Conservation (phyloP, 2,797 vertebrate species). For the Acrocephalus scirpaceus region DNA sequence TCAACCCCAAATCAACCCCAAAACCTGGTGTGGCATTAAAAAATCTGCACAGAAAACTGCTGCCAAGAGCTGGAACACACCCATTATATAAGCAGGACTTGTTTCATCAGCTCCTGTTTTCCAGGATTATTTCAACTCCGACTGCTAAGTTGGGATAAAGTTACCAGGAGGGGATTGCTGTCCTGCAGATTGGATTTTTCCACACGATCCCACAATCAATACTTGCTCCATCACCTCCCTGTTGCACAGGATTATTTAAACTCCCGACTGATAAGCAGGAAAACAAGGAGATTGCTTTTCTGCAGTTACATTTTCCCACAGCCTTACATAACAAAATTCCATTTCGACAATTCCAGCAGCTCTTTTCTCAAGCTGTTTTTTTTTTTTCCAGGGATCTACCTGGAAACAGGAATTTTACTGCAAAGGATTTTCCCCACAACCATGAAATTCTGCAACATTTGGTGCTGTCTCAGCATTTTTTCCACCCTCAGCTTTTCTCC, state of each 20-base stretch:
- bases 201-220: neutral
- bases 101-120: neutral
- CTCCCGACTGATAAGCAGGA: neutral
- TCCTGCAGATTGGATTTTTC: neutral
- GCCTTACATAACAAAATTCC: neutral
- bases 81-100: rapidly evolving
- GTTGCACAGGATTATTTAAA: neutral
- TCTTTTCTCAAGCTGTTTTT: neutral
- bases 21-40: rapidly evolving
- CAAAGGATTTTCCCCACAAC: neutral
- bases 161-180: neutral
- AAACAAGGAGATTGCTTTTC: neutral
- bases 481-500: neutral
- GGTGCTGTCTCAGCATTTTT: neutral
- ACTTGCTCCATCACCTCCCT: neutral
- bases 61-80: neutral
- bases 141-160: neutral
- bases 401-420: neutral
- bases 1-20: neutral
- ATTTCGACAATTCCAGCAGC: neutral
- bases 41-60: neutral
- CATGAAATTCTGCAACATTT: neutral
- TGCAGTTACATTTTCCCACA: neutral
- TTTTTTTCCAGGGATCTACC: neutral
- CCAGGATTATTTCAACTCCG: neutral